Conservation (phyloP, 1,140 invertebrate genomes). For the Teleogryllus occipitalis region DNA sequence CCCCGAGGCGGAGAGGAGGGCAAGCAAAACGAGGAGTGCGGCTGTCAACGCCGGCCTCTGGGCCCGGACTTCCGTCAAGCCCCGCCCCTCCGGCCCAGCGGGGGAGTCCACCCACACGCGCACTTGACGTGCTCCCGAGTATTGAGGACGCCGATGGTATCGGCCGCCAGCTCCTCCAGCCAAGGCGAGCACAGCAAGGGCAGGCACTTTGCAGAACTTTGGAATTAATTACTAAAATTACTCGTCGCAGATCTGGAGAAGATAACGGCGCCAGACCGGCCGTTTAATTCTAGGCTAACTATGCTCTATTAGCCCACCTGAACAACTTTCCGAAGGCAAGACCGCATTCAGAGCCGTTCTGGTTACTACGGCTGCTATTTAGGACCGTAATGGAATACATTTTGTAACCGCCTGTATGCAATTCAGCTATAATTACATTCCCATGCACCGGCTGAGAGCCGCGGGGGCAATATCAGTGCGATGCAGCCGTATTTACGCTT, state of each 20-base stretch:
- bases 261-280: background rate
- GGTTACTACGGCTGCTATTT: background rate
- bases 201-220: background rate
- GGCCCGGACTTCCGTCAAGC: too few relatives aligned
- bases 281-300: conserved; percentile 4
- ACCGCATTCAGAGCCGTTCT: background rate
- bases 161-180: background rate
- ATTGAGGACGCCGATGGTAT: background rate
- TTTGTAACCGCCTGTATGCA: background rate
- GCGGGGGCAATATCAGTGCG: too few relatives aligned
- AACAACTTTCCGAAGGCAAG: background rate
- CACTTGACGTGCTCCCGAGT: background rate
- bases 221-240: conserved; percentile 2
- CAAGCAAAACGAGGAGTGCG: too few relatives aligned
- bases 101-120: background rate
- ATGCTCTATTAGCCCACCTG: background rate
- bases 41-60: too few relatives aligned
- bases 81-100: too few relatives aligned
- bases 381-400: background rate
- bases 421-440: background rate
- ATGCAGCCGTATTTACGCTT: too few relatives aligned
- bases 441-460: background rate
- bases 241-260: background rate
- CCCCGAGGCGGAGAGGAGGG: too few relatives aligned
- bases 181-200: background rate